These are phyloP conservation scores for Semaprochilodus insignis DNA, from an alignment of 2,797 vertebrate genomes.

Conservation along the genomic window DNA sequence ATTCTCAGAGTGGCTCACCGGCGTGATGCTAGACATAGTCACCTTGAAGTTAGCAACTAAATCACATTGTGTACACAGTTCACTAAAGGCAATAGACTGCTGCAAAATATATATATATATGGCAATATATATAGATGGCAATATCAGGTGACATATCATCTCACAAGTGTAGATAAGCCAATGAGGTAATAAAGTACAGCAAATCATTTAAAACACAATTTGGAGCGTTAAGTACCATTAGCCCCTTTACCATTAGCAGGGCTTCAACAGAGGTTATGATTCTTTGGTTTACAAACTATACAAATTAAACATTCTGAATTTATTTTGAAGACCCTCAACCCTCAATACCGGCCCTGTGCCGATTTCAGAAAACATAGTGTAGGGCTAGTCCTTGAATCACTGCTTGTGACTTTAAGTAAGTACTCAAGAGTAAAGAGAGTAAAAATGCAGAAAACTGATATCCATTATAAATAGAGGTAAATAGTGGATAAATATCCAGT, in stretches of 20 bases:
- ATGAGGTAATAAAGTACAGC: too few relatives aligned
- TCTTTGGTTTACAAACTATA: neutral
- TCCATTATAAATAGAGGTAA: constrained; percentile 53
- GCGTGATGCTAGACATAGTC: neutral
- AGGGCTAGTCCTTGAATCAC: neutral
- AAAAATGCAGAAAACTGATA: constrained; percentile 56
- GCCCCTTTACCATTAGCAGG: too few relatives aligned
- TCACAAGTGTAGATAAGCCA: neutral
- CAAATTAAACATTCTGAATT: neutral
- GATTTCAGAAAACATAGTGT: neutral
- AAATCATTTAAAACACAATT: too few relatives aligned
- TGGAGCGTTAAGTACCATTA: too few relatives aligned
- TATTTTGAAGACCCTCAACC: neutral
- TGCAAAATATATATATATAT: too few relatives aligned
- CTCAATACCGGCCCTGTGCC: neutral
- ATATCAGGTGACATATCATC: neutral
- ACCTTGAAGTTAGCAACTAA: neutral
- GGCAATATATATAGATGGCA: too few relatives aligned
- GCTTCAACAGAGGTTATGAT: too few relatives aligned
- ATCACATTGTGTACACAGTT: neutral
- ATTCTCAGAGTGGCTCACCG: too few relatives aligned
- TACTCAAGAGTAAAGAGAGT: constrained; percentile 59
- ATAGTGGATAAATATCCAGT: constrained; percentile 32
- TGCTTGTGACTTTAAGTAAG: neutral
- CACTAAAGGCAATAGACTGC: neutral